phyloP scores from a whole-genome alignment of 23 tunicate species.

The Halocynthia aurantium region DNA sequence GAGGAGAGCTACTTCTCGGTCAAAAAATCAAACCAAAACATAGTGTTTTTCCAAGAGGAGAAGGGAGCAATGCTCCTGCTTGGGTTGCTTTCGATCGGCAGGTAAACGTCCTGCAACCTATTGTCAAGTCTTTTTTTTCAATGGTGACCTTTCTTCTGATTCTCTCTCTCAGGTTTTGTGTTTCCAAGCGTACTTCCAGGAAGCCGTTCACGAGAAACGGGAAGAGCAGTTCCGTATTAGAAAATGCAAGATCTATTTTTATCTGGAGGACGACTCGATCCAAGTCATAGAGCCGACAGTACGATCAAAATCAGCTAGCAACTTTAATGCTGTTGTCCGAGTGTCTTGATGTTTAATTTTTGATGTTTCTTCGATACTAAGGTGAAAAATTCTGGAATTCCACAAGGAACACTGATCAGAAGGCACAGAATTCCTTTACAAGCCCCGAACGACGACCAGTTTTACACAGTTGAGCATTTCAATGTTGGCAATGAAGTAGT shows the following conservation, averaged over 20 bases:
- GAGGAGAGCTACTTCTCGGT: slow-evolving; percentile 81
- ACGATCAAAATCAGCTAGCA: background rate
- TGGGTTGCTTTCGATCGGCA: slow-evolving; percentile 99
- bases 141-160: background rate
- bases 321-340: background rate
- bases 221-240: slow-evolving; percentile 93
- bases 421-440: slow-evolving; percentile 93
- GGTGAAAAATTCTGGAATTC: slow-evolving; percentile 93
- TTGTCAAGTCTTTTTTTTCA: background rate
- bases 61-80: slow-evolving; percentile 88
- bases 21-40: slow-evolving; percentile 74
- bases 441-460: slow-evolving; percentile 85
- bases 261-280: slow-evolving; percentile 97
- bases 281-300: slow-evolving; percentile 94
- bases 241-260: slow-evolving; percentile 86
- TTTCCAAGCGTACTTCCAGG: slow-evolving; percentile 89
- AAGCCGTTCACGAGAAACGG: slow-evolving; percentile 89
- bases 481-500: slow-evolving; percentile 93
- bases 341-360: background rate
- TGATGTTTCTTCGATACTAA: slow-evolving; percentile 1
- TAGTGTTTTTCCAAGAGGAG: slow-evolving; percentile 78
- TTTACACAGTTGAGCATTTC: slow-evolving; percentile 87
- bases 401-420: slow-evolving; percentile 92
- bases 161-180: slow-evolving; percentile 51
- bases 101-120: slow-evolving; percentile 21